Conservation (phyloP, 2,888 invertebrate species). For the Gastrophysa polygoni region DNA sequence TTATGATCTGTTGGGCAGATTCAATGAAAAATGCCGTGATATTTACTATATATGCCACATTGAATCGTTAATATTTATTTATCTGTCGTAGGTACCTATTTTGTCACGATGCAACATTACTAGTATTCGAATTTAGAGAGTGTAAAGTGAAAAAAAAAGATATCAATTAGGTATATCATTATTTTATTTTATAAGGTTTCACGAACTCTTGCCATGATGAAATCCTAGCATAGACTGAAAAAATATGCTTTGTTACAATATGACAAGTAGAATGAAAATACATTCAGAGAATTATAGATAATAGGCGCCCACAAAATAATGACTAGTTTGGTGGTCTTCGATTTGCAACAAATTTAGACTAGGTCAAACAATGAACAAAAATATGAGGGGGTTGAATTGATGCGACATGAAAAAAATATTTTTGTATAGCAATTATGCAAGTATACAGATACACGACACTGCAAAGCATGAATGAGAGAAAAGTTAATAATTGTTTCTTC, state of each 20-base stretch:
- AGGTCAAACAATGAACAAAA: neutral
- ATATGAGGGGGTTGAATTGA: too few species aligned
- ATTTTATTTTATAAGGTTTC: constrained; percentile 50
- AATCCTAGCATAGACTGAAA: constrained; percentile 58
- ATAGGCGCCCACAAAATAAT: constrained; percentile 17
- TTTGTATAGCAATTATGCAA: too few species aligned
- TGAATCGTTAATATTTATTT: constrained; percentile 12
- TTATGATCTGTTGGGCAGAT: constrained; percentile 19
- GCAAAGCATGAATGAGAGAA: too few species aligned
- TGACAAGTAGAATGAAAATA: constrained; percentile 45
- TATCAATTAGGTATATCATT: constrained; percentile 54
- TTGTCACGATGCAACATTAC: constrained; percentile 41
- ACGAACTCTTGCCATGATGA: constrained; percentile 57
- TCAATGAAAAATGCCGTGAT: constrained; percentile 19
- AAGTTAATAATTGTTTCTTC: too few species aligned
- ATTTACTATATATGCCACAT: constrained; percentile 19
- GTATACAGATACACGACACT: too few species aligned
- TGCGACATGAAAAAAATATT: too few species aligned
- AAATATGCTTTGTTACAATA: constrained; percentile 53
- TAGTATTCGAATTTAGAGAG: constrained; percentile 41
- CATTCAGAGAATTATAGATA: constrained; percentile 36
- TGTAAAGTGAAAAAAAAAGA: constrained; percentile 42
- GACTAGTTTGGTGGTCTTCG: neutral
- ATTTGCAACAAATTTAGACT: neutral
- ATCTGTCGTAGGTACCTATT: constrained; percentile 11